Evolutionary conservation across 2,888 invertebrate genomes (phyloP), one percentile per base, ranked within the genome.

Genomic region (Acleris cristana): DNA sequence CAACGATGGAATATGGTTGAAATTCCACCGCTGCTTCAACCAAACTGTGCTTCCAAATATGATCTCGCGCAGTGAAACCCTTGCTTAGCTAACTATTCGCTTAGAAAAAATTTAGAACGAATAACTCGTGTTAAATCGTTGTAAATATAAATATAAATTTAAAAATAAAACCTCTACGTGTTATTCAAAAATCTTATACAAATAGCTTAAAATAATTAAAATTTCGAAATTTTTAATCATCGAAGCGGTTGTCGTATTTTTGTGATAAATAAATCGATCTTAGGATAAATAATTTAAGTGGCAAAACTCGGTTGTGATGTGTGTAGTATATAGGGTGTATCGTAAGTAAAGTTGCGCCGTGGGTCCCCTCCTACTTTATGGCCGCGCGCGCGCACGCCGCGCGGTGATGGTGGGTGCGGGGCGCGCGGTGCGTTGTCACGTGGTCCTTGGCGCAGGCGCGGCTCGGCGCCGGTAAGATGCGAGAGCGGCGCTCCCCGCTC

Each of bases 231-330:
- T 79, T 85, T 89, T 88, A 85, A 80, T 85, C 90, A 91, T 90
- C 91, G 92, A 92, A 92, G 86, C 89, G 92, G 92, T 92, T 92
- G 92, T 92, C 92, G 92, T 92, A 90, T 92, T 91, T 92, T 92
- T 91, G 92, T 92, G 91, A 92, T 90, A 89, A 78, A 83, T 73
- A 72, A 57, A 69, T 57, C n/a, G n/a, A 58, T 19, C 21, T 18
- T 67, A 76, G 74, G 63, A 74, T 74, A 76, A 77, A 78, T 79
- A 77, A 76, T 77, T 78, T 87, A 89, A 89, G 90, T 91, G 90
- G 89, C 88, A 89, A 90, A 92, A 91, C 90, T 91, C 82, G 90
- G 92, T 92, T 92, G 92, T 92, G 92, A 92, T 92, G 92, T 92
- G 92, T 90, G 83, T 90, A 90, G 83, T 85, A 77, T 79, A 78